Percentiles rank a stretch among this genome's conserved stretches.
phyloP scores from a whole-genome alignment of 2,888 invertebrate genomes.

The Panzeria rudis region DNA sequence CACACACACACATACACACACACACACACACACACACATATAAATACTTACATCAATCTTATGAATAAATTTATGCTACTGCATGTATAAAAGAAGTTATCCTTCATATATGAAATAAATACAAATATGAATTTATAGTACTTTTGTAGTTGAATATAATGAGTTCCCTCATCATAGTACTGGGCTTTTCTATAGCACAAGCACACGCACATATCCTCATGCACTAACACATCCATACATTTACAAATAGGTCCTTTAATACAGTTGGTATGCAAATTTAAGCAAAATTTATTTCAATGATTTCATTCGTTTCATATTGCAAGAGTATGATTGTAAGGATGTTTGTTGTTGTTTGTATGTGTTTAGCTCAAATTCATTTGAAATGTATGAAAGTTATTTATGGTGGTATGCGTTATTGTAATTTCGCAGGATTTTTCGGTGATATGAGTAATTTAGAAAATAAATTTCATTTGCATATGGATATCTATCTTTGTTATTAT shows the following conservation, averaged over 20 bases:
- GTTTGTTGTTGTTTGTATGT: neutral
- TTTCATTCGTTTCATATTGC: conserved; percentile 41
- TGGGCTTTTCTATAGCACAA: conserved; percentile 25
- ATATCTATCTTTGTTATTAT: conserved; percentile 56
- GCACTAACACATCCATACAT: neutral
- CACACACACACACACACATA: neutral
- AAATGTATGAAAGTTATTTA: conserved; percentile 4
- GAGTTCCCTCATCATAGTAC: conserved; percentile 54
- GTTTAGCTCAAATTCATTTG: conserved; percentile 2
- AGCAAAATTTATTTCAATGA: conserved; percentile 61
- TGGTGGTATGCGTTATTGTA: conserved; percentile 16
- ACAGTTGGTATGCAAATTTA: conserved; percentile 65
- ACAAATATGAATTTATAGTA: conserved; percentile 9
- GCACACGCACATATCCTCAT: neutral
- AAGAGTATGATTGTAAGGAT: neutral
- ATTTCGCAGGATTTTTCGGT: conserved; percentile 44
- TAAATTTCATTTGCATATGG: conserved; percentile 71
- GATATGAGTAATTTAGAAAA: conserved; percentile 71
- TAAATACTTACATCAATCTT: neutral
- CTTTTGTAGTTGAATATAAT: conserved; percentile 59
- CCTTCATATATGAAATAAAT: conserved; percentile 22
- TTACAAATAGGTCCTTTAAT: conserved; percentile 56
- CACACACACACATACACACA: neutral
- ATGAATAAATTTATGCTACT: conserved; percentile 21
- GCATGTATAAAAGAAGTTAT: neutral